A percentile compares a stretch with the other conserved stretches of the same genome.
These are phyloP conservation scores for Netelia virgata DNA, from an alignment of 2,888 invertebrate species.

Conservation along the genomic window DNA sequence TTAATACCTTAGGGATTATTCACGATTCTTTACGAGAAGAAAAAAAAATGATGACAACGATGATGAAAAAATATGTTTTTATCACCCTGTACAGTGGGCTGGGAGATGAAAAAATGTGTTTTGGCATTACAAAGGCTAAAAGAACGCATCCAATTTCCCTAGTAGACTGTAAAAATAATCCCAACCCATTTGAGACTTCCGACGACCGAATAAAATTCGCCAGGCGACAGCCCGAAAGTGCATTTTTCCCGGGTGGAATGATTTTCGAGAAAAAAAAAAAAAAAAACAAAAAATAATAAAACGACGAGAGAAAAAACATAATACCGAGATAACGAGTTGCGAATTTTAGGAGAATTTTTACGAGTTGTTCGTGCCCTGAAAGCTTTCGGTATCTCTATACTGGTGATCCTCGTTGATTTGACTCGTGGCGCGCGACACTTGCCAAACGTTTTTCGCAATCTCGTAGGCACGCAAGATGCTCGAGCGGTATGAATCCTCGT, in stretches of 20 bases:
- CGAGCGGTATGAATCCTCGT: conserved; percentile 38
- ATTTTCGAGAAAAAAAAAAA: conserved; percentile 6
- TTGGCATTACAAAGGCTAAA: neutral
- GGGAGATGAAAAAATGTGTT: conserved; percentile 21
- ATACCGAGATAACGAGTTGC: conserved; percentile 14
- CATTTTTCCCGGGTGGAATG: neutral
- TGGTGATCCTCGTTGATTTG: conserved; percentile 47
- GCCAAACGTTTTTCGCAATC: conserved; percentile 49
- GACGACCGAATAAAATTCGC: neutral
- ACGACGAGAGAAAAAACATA: neutral
- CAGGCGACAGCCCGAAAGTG: neutral
- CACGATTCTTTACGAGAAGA: neutral
- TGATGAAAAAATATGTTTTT: neutral
- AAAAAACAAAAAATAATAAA: neutral
- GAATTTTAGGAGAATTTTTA: conserved; percentile 22
- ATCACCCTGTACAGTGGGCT: neutral
- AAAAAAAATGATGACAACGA: neutral
- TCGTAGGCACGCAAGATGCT: conserved; percentile 50
- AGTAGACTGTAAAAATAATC: neutral
- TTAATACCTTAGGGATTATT: too few species aligned
- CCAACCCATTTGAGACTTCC: neutral
- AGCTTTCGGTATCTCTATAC: conserved; percentile 22
- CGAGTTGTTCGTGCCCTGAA: neutral
- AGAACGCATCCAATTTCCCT: neutral
- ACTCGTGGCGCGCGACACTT: conserved; percentile 45